Base-by-base conservation (phyloP, 2,113 vertebrate genomes). In the Platysternon megacephalum region DNA sequence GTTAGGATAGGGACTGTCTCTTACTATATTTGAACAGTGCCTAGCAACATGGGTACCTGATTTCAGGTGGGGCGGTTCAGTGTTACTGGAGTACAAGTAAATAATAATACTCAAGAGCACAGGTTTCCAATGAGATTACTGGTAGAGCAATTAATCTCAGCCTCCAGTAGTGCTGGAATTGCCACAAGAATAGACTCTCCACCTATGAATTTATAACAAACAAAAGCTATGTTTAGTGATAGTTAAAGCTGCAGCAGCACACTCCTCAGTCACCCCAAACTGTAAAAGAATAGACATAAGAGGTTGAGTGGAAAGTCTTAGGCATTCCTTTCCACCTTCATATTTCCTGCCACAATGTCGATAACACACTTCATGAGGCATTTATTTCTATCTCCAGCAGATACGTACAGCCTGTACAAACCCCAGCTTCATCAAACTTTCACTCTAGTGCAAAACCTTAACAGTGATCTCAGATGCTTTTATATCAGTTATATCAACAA, bases 81-180 rank as follows among this genome's bases (percentile, higher is more conserved):
- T 17, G 35, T 88, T 49, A 6, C 9, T 76, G 29, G 19, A 84
- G 76, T 16, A n/a, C 79, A 72, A 76, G 3, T 0, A 4, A 42
- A 1, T 58, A 72, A 32, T 79, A 12, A 2, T 17, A n/a, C 29
- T 11, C 51, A 4, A 21, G 79, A 28, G 16, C 35, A 55, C 0
- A 0, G 9, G 3, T 81, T 42, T 44, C 74, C 6, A 53, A 6
- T 26, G 8, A 83, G 83, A 87, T 90, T 61, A 52, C 44, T 91
- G 16, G 13, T 44, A 85, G 46, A 72, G 91, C 55, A 87, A 82
- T 68, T 53, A 24, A 44, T 19, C 79, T 1, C 58, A 61, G 29
- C 58, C 28, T 61, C 61, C 32, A n/a, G 14, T 65, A 65, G 32
- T 9, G 61, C 61, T 65, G 61, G 35, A 35, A 65, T n/a, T 65